Evolutionary conservation across 1,140 invertebrate species (phyloP), one percentile per base, ranked within the genome.

Genomic region (Carposina sasakii): DNA sequence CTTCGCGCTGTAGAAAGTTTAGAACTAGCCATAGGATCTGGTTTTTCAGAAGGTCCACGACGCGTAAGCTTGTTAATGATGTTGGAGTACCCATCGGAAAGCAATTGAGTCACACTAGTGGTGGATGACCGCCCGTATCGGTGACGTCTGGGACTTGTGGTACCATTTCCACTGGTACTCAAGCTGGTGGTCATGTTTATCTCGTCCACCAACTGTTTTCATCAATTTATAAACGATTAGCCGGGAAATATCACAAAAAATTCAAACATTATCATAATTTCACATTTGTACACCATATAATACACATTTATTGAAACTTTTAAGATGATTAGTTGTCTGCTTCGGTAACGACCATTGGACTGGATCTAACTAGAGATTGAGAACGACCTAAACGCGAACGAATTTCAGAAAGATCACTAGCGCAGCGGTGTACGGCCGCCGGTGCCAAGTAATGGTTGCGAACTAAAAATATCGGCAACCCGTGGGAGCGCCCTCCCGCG

Each of bases 71-170:
- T 86, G 60, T 94, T 93, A 45, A 96, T 87, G 20, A 95, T 87
- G 78, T 89, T 95, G 53, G 92, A 92, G 79, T 93, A 96, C 49
- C 93, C 94, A 65, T 95, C 93, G 40, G 89, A 92, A 48, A 96
- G 82, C 54, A 96, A 83, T 76, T 95, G 94, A 34, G 93, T 93
- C 45, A 95, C 93, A 81, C 93, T 95, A 8, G 90, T 87, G 12
- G 92, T 93, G 21, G 92, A 92, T 15, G 92, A 90, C 15, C 93
- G 89, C 28, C 89, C 85, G 76, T 94, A 94, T 24, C 91, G 87
- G 60, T 87, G 87, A 44, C 88, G 87, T 49, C 89, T 87, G 15
- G 81, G 71, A 71, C 69, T 74, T 70, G 76, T 60, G 54, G 67
- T 62, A 36, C 62, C 62, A 60, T 60, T 62, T 54, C 67, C 63